Conservation (phyloP, 2,113 vertebrate species). For the Pituophis catenifer region DNA sequence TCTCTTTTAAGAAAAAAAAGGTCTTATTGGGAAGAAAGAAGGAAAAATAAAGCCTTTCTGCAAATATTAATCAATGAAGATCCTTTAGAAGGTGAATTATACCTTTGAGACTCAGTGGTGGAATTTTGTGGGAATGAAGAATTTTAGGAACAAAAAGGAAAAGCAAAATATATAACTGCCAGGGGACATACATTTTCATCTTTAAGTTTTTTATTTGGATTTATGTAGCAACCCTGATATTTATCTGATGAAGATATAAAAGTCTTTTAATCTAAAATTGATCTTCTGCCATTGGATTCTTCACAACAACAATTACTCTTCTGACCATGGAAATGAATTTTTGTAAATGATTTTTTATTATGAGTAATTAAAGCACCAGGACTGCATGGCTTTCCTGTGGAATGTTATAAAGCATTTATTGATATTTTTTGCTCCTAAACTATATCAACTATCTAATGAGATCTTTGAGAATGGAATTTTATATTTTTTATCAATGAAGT, state of each 20-base stretch:
- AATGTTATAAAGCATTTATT: neutral
- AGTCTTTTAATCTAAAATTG: neutral
- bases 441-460: neutral
- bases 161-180: neutral
- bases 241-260: neutral
- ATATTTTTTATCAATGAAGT: neutral
- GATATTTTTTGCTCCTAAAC: neutral
- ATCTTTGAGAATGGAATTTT: neutral
- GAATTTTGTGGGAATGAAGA: neutral
- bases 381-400: neutral
- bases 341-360: neutral
- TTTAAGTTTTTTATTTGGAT: neutral
- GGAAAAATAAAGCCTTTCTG: neutral
- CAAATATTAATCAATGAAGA: neutral
- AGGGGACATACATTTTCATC: neutral
- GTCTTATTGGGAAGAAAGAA: neutral
- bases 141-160: neutral
- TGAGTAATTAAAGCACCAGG: neutral
- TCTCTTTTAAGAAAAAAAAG: neutral
- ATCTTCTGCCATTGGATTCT: neutral
- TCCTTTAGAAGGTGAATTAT: neutral
- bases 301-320: neutral
- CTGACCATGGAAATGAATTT: neutral
- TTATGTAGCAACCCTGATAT: neutral
- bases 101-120: neutral